These are phyloP conservation scores for Torymus auratus DNA, from an alignment of 2,888 invertebrate species.

Conservation along the genomic window DNA sequence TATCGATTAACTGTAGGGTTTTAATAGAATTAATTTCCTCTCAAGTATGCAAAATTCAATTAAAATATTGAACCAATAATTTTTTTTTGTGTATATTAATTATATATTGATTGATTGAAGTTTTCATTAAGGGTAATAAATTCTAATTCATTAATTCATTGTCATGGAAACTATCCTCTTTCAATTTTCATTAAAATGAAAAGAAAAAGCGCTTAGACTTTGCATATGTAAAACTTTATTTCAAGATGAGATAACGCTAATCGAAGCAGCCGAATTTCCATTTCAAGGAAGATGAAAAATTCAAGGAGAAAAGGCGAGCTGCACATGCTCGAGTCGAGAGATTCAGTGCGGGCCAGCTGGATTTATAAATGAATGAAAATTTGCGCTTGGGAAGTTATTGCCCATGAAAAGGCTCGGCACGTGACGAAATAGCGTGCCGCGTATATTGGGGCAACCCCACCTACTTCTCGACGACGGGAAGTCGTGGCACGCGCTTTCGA, in stretches of 20 bases:
- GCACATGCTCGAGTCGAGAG: background rate
- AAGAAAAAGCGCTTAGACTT: too few relatives aligned
- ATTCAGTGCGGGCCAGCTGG: constrained; percentile 13
- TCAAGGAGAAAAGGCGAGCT: background rate
- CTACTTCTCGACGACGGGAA: background rate
- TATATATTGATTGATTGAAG: too few relatives aligned
- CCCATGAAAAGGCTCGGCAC: constrained; percentile 31
- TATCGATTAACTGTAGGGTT: too few relatives aligned
- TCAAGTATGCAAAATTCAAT: too few relatives aligned
- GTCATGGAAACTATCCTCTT: too few relatives aligned
- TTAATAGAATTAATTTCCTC: too few relatives aligned
- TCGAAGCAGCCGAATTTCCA: background rate
- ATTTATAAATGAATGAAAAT: constrained; percentile 52
- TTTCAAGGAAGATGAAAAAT: background rate
- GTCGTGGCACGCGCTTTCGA: constrained; percentile 33
- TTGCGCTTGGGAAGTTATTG: constrained; percentile 36
- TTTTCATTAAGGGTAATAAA: too few relatives aligned
- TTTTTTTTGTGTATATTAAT: too few relatives aligned
- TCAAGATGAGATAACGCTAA: background rate
- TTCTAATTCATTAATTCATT: too few relatives aligned
- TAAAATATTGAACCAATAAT: too few relatives aligned
- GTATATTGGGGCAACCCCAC: background rate
- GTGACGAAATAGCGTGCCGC: constrained; percentile 24
- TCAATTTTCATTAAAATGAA: too few relatives aligned
- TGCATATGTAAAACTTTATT: background rate